Conservation (phyloP, 2,797 vertebrate species). For the Gallirallus australis region DNA sequence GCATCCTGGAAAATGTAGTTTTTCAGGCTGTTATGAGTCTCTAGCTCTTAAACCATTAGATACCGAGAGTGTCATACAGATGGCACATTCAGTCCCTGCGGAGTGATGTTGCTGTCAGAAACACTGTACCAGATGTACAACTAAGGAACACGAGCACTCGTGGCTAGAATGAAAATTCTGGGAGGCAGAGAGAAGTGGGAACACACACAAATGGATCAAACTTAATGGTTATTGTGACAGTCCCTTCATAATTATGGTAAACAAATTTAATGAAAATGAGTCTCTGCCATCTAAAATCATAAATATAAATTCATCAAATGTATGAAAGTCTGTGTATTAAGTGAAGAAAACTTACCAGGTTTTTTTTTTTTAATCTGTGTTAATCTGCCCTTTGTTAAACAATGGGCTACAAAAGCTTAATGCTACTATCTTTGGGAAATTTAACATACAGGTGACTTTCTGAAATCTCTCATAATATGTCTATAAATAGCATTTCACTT, state of each 20-base stretch:
- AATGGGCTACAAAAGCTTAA: background rate
- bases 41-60: slow-evolving; percentile 56
- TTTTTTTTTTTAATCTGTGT: background rate
- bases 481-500: background rate
- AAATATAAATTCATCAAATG: background rate
- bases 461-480: background rate
- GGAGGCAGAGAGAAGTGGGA: slow-evolving; percentile 7
- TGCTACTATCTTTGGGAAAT: background rate
- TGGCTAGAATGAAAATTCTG: slow-evolving; percentile 55
- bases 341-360: background rate
- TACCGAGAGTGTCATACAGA: slow-evolving; percentile 58
- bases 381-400: background rate
- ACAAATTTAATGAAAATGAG: slow-evolving; percentile 29
- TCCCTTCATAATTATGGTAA: slow-evolving; percentile 32
- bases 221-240: slow-evolving; percentile 38
- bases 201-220: slow-evolving; percentile 33
- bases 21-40: slow-evolving; percentile 24
- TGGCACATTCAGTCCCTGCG: slow-evolving; percentile 53
- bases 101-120: slow-evolving; percentile 68
- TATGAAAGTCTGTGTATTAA: background rate
- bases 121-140: slow-evolving; percentile 65
- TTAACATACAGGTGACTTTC: background rate
- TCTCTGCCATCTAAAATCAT: slow-evolving; percentile 5
- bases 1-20: slow-evolving; percentile 35
- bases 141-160: slow-evolving; percentile 35